Base-by-base conservation (phyloP, 2,888 invertebrate genomes). In the Leistus spinibarbis region DNA sequence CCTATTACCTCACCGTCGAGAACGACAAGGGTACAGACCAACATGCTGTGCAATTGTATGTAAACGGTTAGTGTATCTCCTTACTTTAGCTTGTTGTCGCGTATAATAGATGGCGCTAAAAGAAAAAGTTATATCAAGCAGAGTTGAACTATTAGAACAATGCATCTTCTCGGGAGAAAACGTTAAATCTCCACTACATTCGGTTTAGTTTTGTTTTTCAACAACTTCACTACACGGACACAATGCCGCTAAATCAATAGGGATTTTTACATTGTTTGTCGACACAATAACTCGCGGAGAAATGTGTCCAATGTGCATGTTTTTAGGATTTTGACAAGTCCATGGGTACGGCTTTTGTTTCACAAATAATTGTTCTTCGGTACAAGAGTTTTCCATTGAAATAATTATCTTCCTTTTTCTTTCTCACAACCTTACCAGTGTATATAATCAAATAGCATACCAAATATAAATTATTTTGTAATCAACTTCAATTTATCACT, bases 11-110 rank as follows among this genome's bases (percentile, higher is more conserved):
- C 74, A 92, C 93, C 77, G 95, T 96, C 54, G 95, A 95, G 86
- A 96, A 96, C 83, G 95, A 94, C 83, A 89, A 93, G 64, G 96
- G 96, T 22, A 91, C 91, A 82, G 95, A 95, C 82, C 91, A 93
- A 62, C 94, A 95, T 81, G 92, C 94, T 57, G 91, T 96, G 77
- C 91, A 93, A 79, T 89, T 96, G 79, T 92, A 91, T 85, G 95
- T 96, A 79, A 94, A 94, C 86, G 96, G 95, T 94, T 86, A 90
- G 91, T 88, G 84, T 83, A 24, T 13, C 10, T 27, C n/a, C 22
- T 13, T 60, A 60, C 60, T 60, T 60, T 13, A 16, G n/a, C 13
- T 17, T n/a, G n/a, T n/a, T n/a, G n/a, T n/a, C n/a, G n/a, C n/a
- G n/a, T n/a, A n/a, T n/a, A n/a, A n/a, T 40, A 40, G 40, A 40